Base-by-base conservation (phyloP, 2,888 invertebrate species). In the Myathropa florea region DNA sequence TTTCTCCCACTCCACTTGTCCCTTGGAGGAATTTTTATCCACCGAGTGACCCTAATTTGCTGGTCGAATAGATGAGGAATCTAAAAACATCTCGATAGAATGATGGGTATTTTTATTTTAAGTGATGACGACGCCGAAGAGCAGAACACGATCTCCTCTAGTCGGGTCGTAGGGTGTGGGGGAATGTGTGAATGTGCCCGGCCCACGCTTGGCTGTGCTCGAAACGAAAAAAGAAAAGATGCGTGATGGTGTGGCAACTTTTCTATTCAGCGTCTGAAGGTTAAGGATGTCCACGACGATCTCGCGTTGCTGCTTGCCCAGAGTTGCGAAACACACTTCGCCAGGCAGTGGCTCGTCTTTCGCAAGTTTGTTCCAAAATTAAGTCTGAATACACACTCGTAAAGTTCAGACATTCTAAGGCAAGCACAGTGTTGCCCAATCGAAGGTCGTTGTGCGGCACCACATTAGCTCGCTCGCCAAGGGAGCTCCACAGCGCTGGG, bases 221-320 rank as follows among this genome's bases (percentile, higher is more conserved):
- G 46, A 18, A 7, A 18, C 18, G 18, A 46, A 33, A 33, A 33
- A 33, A 33, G 33, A 3, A 3, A 33, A 33, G 12, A 33, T 18
- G 46, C 9, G 18, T 46, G 46, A 46, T 46, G 46, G 18, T 46
- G 46, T 46, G 46, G 46, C 46, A 46, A 46, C 7, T 18, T 46
- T 46, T 59, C 28, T 4, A 33, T 21, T 12, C 65, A 65, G 26
- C 14, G 72, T 72, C 72, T 72, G 79, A 80, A 80, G 79, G 79
- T 80, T 80, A 80, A 80, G 79, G 79, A 80, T 65, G 72, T 64
- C 33, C 46, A 39, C 23, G 23, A 39, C 39, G 26, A 24, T 26
- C 21, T 2, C 23, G 26, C 21, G 36, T 14, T 21, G 18, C 9
- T 33, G 24, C 3, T 23, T 21, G 53, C 33, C 39, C 60, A 71